Evolutionary conservation across 64 coral and sea anemone genomes (phyloP), one percentile per base, ranked within the genome.

Genomic region (Montipora sp.): DNA sequence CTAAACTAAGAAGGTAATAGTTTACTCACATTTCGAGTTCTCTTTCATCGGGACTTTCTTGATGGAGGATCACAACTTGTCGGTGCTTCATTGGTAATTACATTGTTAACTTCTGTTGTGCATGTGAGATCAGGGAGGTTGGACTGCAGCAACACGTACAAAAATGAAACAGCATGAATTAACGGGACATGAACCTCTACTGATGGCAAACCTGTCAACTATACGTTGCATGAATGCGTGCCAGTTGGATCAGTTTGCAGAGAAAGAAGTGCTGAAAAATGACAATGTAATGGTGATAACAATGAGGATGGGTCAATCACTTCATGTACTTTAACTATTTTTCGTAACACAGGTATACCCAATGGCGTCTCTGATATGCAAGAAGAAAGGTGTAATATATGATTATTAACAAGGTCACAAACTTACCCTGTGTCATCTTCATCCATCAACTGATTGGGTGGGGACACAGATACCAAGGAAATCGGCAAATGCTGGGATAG

Each of bases 381-480:
- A 73, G 69, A 73, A 73, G 5, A 73, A 73, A 73, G 69, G 6
- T 73, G 69, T 73, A 73, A 21, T 73, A 73, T 7, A 27, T 22
- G 22, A 73, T 73, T 73, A 73, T 73, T 21, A 73, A 73, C 69
- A 73, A 73, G 22, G 20, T 27, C 69, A 73, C 69, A 73, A 73
- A 73, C 69, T 73, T 73, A 73, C 69, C 69, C 69, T 73, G 69
- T 21, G 69, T 73, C 69, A 73, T 73, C 69, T 73, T 73, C 69
- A 73, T 73, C 69, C 69, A 73, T 73, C 69, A 73, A 73, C 69
- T 73, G 69, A 27, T 5, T 73, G 69, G 69, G 69, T 24, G 69
- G 69, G 69, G 69, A 73, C 69, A 22, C 16, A 27, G 69, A 73
- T 73, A 73, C 69, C 9, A n/a, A n/a, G 19, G 69, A 27, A 27